Conservation (phyloP, 2,113 vertebrate species). For the Falcunculus frontatus region DNA sequence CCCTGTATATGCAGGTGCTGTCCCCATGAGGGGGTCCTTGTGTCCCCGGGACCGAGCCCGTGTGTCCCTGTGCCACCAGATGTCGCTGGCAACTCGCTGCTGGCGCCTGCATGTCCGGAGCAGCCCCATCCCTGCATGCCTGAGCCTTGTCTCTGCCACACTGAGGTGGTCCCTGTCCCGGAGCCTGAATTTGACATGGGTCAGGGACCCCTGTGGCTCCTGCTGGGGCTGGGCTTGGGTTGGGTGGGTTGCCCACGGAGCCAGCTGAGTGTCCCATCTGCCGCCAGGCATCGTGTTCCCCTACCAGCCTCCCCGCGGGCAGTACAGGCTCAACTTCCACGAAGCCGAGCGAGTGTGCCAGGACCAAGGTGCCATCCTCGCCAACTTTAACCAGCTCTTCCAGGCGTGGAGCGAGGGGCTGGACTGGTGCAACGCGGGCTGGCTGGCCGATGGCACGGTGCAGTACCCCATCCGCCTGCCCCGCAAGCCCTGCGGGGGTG, state of each 20-base stretch:
- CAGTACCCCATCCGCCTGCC: slow-evolving; percentile 83
- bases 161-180: neutral
- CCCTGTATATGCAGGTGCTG: neutral
- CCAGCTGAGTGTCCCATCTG: neutral
- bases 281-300: slow-evolving; percentile 88
- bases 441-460: slow-evolving; percentile 85
- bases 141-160: neutral
- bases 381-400: slow-evolving; percentile 87
- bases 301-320: slow-evolving; percentile 82
- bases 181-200: neutral
- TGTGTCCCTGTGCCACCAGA: slow-evolving; percentile 38
- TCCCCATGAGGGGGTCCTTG: neutral
- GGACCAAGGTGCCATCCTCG: slow-evolving; percentile 82
- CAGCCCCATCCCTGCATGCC: neutral
- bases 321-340: slow-evolving; percentile 85
- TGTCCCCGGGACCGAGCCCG: neutral
- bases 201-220: neutral
- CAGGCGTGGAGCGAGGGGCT: slow-evolving; percentile 85
- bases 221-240: neutral
- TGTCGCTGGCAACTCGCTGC: slow-evolving; percentile 44
- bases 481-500: slow-evolving; percentile 77
- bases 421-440: slow-evolving; percentile 89
- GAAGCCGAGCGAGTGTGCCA: slow-evolving; percentile 79
- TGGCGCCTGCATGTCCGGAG: neutral
- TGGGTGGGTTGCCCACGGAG: neutral